Conservation (phyloP, 2,797 vertebrate genomes). For the Pipistrellus kuhlii region DNA sequence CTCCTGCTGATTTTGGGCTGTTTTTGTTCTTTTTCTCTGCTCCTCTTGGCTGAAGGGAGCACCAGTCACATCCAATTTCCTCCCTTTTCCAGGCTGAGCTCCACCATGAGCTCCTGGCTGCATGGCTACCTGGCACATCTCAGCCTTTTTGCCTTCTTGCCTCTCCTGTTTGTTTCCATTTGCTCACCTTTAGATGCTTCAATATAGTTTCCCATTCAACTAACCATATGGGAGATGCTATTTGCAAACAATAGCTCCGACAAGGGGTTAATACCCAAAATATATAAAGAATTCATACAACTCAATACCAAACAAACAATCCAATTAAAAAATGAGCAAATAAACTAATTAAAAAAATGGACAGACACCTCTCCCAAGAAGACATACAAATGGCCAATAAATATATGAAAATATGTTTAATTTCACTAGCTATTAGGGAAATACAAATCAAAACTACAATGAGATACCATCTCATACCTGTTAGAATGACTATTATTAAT, state of each 20-base stretch:
- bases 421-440: not conserved
- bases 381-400: not conserved
- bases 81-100: not conserved
- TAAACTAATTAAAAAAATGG: not conserved
- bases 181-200: not conserved
- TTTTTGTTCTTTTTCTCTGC: not conserved
- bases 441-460: not conserved
- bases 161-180: not conserved
- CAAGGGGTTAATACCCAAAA: not conserved
- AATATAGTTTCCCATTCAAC: not conserved
- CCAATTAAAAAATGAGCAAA: not conserved
- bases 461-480: not conserved
- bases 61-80: not conserved
- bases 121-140: not conserved
- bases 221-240: not conserved
- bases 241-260: not conserved
- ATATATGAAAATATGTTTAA: not conserved
- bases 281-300: not conserved
- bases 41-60: not conserved
- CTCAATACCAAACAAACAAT: not conserved
- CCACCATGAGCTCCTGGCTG: not conserved
- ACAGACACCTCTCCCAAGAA: not conserved
- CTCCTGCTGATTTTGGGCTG: not conserved
- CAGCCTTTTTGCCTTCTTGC: not conserved
- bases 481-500: not conserved